Conservation (phyloP, 2,797 vertebrate species). For the Astyanax mexicanus region DNA sequence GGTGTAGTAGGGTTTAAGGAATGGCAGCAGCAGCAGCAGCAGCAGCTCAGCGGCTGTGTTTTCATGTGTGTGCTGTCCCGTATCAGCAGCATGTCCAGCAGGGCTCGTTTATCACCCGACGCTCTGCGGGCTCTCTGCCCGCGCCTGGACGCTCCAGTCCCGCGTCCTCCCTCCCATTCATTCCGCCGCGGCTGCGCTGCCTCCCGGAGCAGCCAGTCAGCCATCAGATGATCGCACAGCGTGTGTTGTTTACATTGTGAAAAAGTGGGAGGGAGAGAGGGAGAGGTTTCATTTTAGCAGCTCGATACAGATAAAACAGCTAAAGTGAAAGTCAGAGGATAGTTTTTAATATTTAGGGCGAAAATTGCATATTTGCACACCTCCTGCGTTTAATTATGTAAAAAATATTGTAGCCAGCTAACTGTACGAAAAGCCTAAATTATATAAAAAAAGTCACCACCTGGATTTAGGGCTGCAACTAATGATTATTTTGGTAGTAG, state of each 20-base stretch:
- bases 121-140: not conserved
- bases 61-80: not conserved
- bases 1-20: not conserved
- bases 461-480: too few relatives aligned
- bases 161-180: not conserved
- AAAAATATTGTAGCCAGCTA: too few relatives aligned
- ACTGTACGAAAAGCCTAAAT: too few relatives aligned
- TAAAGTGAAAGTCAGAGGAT: not conserved
- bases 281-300: conserved; percentile 32
- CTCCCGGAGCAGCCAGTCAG: not conserved
- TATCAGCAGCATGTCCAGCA: not conserved
- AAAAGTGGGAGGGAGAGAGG: conserved; percentile 10
- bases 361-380: too few relatives aligned
- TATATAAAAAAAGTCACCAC: too few relatives aligned
- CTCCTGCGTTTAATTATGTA: too few relatives aligned
- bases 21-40: too few relatives aligned
- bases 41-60: not conserved
- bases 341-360: too few relatives aligned
- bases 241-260: conserved; percentile 45
- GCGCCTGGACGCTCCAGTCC: not conserved
- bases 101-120: not conserved
- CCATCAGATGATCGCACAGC: conserved; percentile 18
- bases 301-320: not conserved
- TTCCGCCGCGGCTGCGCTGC: not conserved
- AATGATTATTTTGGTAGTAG: too few relatives aligned